Evolutionary conservation across 2,113 vertebrate species (phyloP).

Genomic region (Urocynchramus pylzowi): DNA sequence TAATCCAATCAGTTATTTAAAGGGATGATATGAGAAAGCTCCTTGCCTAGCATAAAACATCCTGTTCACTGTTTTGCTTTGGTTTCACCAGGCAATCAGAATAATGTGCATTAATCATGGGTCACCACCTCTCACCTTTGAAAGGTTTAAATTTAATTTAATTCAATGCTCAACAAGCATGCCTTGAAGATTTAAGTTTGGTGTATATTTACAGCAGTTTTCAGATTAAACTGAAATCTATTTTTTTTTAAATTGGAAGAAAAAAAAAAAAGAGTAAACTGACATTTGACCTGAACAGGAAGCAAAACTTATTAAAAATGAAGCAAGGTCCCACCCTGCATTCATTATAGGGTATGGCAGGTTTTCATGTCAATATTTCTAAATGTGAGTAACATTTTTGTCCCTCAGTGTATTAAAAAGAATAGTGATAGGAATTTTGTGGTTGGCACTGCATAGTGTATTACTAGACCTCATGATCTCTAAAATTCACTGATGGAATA

Average conservation of each 20-base stretch:
- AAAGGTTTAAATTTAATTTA: constrained; percentile 51
- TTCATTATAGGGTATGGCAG: background rate
- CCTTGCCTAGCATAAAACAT: constrained; percentile 18
- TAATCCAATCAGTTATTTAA: constrained; percentile 28
- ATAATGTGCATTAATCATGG: constrained; percentile 52
- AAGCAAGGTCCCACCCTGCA: background rate
- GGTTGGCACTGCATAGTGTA: background rate
- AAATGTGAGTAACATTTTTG: background rate
- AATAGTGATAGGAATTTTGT: background rate
- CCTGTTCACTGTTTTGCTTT: background rate
- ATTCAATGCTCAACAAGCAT: constrained; percentile 21
- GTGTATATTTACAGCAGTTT: background rate
- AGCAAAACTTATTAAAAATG: background rate
- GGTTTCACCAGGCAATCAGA: constrained; percentile 29
- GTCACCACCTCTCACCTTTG: constrained; percentile 42
- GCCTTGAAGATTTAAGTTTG: constrained; percentile 7
- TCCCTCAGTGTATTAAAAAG: background rate
- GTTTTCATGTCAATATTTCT: background rate
- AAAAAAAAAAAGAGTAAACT: constrained; percentile 1
- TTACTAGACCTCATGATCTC: background rate
- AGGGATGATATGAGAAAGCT: background rate
- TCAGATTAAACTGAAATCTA: constrained; percentile 6
- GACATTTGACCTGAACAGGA: background rate
- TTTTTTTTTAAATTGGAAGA: background rate
- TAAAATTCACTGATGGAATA: background rate